Evolutionary conservation across 2,113 vertebrate species (phyloP), one percentile per base, ranked within the genome.

Genomic region (Caranx ignobilis): DNA sequence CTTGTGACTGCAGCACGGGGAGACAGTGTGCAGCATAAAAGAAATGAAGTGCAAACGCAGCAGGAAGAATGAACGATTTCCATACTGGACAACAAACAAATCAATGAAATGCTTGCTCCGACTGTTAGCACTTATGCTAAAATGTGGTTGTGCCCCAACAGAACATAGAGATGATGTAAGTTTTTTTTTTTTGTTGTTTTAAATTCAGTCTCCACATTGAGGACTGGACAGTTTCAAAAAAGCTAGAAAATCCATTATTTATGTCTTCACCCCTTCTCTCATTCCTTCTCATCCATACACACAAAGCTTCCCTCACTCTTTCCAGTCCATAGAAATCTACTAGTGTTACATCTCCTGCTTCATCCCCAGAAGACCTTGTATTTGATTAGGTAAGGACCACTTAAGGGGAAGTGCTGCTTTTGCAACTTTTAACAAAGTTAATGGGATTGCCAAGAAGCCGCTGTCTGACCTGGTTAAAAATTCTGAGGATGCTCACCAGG

Each of bases 361-460:
- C 48, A 12, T 79, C 79, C 87, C 87, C 91, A 87, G 73, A 87
- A 87, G 87, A 74, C 75, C 79, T 71, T 74, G 48, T 54, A 84
- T 91, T 89, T 87, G 81, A 95, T 95, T 92, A 93, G 63, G 91
- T 45, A 62, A 89, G 84, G 43, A 92, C 87, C 92, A 93, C 93
- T 94, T 88, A 93, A 87, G 64, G 70, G 50, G 62, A 89, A 92
- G 79, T 92, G 88, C 90, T 89, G 80, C 86, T 86, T 86, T 81
- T 89, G 89, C 88, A 91, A 89, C 84, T 94, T 92, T 91, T 83
- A 88, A 88, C 88, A 90, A 91, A 88, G 77, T 85, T 89, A 92
- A 92, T 91, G 72, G 79, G 75, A 79, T 83, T 74, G 43, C 71
- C 13, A 57, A 79, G 78, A 88, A 76, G 75, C 57, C 31, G 61